phyloP scores from a whole-genome alignment of 2,888 invertebrate species.

The Ectemnius cavifrons region DNA sequence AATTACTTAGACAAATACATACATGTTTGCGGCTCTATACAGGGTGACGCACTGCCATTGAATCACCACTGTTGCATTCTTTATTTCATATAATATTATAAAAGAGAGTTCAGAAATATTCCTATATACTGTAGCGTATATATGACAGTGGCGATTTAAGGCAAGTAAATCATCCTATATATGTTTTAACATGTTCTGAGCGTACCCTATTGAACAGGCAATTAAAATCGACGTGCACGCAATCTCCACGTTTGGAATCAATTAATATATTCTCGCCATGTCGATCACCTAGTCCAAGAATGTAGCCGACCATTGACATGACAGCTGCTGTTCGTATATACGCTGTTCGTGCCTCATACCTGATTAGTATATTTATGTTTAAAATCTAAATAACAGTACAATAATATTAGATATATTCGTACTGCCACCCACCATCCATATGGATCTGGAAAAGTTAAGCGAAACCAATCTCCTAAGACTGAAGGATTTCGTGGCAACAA shows the following conservation, averaged over 20 bases:
- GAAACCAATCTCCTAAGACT: conserved; percentile 95
- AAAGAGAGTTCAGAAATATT: no score
- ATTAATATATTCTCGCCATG: conserved; percentile 97
- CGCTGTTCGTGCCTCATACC: conserved; percentile 94
- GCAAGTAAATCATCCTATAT: not conserved
- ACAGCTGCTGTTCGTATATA: conserved; percentile 96
- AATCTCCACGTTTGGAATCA: conserved; percentile 94
- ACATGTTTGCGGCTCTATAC: no score
- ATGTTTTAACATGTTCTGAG: conserved; percentile 18
- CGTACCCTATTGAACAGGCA: conserved; percentile 95
- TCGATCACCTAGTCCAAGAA: conserved; percentile 96
- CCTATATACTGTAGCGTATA: not conserved
- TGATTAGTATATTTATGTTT: conserved; percentile 60
- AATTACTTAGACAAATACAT: not conserved
- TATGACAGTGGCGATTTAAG: not conserved
- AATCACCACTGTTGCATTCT: no score
- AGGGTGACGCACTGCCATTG: no score
- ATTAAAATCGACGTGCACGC: conserved; percentile 98
- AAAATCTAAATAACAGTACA: not conserved
- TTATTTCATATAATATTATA: not conserved
- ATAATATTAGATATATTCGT: not conserved
- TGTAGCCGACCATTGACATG: conserved; percentile 98
- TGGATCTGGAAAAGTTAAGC: conserved; percentile 92
- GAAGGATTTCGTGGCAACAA: conserved; percentile 88
- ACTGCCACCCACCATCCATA: conserved; percentile 84